Base-by-base conservation (phyloP, 2,797 vertebrate genomes). In the Meda fulgida region DNA sequence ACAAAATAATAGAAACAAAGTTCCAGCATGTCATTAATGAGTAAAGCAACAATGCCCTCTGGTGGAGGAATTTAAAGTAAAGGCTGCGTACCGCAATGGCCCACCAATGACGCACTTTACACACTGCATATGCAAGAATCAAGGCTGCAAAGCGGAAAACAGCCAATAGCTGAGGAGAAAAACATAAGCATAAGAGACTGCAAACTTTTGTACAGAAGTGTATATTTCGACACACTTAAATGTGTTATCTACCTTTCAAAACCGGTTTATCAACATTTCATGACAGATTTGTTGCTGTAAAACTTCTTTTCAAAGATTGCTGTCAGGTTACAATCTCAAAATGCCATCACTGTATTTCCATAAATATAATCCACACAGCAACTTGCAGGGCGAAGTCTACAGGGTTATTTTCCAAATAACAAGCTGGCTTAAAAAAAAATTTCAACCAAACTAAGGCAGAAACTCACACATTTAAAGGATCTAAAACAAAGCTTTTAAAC, bases 101-200 rank as follows among this genome's bases (percentile, higher is more conserved):
- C 97, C 97, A 99, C 98, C 98, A 99, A 87, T 99, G 98, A 75
- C 93, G 96, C 36, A 99, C 94, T 92, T 93, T 97, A 90, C 96
- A 99, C 77, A 98, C 95, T 31, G 98, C 98, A 90, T 99, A 99
- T 1, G 97, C 97, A 93, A 99, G 92, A 92, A 98, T 97, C 92
- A 99, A 96, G 29, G 94, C 90, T 69, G 96, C 95, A 89, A 99
- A 99, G 89, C 98, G 95, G 93, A 98, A 97, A 51, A 97, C 96
- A 46, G 97, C 97, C 93, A 99, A 94, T 81, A 98, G 94, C 97
- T 98, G 88, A 23, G 90, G 89, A 90, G 69, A 43, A 3, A 48
- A 78, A 36, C 14, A 48, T 14, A 48, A 55, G 10, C 21, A 23
- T 71, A 4, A 46, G 11, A 71, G 13, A 18, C n/a, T 29, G n/a